A percentile compares a stretch with the other conserved stretches of the same genome.
Conservation (phyloP, 2,888 invertebrate genomes). For the Clanis bilineata region DNA sequence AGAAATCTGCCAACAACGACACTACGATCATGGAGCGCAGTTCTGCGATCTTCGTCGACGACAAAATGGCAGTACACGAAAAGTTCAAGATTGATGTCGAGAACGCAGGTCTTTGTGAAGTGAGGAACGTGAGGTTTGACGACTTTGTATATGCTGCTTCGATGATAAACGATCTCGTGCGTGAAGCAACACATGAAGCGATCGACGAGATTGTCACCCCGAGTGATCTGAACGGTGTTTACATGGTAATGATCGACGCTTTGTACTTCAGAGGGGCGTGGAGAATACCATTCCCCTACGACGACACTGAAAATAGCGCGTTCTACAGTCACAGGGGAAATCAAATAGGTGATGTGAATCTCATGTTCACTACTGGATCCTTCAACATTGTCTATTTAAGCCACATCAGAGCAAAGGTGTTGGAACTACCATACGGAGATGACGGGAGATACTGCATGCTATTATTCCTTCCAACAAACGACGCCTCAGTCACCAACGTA, state of each 20-base stretch:
- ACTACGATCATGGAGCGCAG: constrained; percentile 51
- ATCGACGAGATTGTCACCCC: constrained; percentile 60
- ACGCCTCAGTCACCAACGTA: constrained; percentile 62
- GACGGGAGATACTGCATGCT: constrained; percentile 82
- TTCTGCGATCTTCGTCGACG: constrained; percentile 54
- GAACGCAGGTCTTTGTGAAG: constrained; percentile 42
- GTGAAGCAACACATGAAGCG: constrained; percentile 50
- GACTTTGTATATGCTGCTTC: constrained; percentile 43
- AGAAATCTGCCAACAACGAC: constrained; percentile 32
- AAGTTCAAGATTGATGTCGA: constrained; percentile 39
- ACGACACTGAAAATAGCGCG: constrained; percentile 48
- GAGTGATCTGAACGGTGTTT: constrained; percentile 47
- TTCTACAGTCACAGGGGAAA: constrained; percentile 54
- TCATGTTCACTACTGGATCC: constrained; percentile 48
- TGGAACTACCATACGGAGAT: constrained; percentile 64
- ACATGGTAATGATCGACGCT: constrained; percentile 57
- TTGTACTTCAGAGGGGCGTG: constrained; percentile 67
- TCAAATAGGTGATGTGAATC: constrained; percentile 57
- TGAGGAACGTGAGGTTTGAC: constrained; percentile 45
- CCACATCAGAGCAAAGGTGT: constrained; percentile 46
- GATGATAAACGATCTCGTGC: constrained; percentile 58
- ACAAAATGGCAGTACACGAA: constrained; percentile 37
- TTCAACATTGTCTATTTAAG: constrained; percentile 43
- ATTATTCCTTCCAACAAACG: constrained; percentile 80
- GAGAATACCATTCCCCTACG: constrained; percentile 47